Evolutionary conservation across 2,113 vertebrate genomes (phyloP).

Genomic region (Ariopsis seemanni): DNA sequence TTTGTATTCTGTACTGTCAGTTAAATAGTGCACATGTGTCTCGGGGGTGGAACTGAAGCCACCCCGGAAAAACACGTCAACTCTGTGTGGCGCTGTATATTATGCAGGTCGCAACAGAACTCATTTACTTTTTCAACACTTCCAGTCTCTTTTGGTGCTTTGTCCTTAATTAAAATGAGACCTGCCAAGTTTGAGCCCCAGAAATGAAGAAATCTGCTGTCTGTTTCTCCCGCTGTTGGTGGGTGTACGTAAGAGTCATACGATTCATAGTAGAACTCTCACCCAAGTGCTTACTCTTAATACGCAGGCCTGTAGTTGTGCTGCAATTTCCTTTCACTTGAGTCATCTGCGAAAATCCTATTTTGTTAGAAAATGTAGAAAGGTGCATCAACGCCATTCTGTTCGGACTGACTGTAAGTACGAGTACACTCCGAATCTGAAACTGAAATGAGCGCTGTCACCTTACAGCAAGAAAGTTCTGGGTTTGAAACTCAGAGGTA

Average conservation of each 20-base stretch:
- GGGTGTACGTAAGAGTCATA: neutral
- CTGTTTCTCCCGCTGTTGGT: neutral
- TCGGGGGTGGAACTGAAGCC: conserved; percentile 17
- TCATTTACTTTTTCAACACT: conserved; percentile 42
- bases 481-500: too few species aligned
- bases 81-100: conserved; percentile 9
- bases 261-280: too few species aligned
- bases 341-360: neutral
- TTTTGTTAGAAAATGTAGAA: neutral
- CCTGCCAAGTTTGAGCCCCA: neutral
- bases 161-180: neutral
- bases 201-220: neutral
- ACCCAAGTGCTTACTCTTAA: too few species aligned
- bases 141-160: neutral
- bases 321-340: neutral
- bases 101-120: conserved; percentile 34
- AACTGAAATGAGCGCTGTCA: too few species aligned
- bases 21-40: neutral
- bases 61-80: neutral
- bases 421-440: too few species aligned
- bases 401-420: too few species aligned
- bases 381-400: too few species aligned
- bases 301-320: neutral
- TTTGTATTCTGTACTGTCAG: conserved; percentile 8
- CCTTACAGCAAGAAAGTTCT: too few species aligned